Percentiles rank a stretch among this genome's conserved stretches.
These are phyloP conservation scores for Cairina moschata DNA, from an alignment of 2,113 vertebrate genomes.

Conservation along the genomic window DNA sequence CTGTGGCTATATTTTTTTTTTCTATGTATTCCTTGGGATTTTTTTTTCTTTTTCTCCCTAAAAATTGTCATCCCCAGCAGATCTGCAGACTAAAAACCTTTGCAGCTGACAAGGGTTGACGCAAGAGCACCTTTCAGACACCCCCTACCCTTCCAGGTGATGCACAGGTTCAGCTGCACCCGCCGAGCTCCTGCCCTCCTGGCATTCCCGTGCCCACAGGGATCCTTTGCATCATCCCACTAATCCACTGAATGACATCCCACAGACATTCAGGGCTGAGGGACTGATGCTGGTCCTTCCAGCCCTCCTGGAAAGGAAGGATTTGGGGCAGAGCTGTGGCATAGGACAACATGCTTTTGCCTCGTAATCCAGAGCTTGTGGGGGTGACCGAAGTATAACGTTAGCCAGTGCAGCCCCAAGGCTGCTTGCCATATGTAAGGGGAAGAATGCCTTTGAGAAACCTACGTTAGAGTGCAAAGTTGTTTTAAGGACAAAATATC, in stretches of 20 bases:
- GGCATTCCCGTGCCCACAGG: background rate
- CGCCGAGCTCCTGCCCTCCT: background rate
- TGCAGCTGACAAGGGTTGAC: background rate
- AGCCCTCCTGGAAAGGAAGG: background rate
- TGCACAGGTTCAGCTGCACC: background rate
- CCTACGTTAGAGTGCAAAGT: background rate
- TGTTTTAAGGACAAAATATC: background rate
- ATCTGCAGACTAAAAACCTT: background rate
- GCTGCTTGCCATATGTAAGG: background rate
- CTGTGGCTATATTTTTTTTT: background rate
- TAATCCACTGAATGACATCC: background rate
- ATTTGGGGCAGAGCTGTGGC: background rate
- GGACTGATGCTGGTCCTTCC: background rate
- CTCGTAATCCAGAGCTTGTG: background rate
- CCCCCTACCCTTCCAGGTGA: background rate
- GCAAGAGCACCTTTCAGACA: background rate
- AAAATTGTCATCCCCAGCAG: background rate
- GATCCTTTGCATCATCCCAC: background rate
- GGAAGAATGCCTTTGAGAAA: background rate
- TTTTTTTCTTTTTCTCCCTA: background rate
- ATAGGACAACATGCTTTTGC: background rate
- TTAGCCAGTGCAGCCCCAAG: background rate
- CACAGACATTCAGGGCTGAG: too few relatives aligned
- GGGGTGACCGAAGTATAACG: background rate
- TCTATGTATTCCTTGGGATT: background rate